These are phyloP conservation scores for Mythimna lalbum DNA, from an alignment of 2,888 invertebrate species.

Conservation along the genomic window DNA sequence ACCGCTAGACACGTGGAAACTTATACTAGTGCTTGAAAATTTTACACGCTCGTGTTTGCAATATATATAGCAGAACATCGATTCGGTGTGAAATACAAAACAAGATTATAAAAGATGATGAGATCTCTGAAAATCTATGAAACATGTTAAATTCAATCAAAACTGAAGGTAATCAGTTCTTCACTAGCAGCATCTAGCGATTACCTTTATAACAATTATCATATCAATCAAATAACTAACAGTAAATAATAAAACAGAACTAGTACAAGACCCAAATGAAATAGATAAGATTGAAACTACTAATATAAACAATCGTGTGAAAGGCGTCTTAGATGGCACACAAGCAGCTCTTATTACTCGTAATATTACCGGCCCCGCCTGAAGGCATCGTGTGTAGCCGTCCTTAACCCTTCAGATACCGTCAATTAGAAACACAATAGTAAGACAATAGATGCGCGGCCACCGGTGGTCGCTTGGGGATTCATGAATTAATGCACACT, in stretches of 20 bases:
- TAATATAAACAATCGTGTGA: slow-evolving; percentile 46
- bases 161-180: too few species aligned
- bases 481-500: slow-evolving; percentile 65
- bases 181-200: too few species aligned
- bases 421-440: too few species aligned
- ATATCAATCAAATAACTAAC: slow-evolving; percentile 12
- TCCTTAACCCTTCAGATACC: too few species aligned
- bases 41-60: slow-evolving; percentile 27
- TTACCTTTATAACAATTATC: neutral
- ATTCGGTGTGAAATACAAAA: slow-evolving; percentile 24
- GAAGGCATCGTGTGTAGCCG: slow-evolving; percentile 64
- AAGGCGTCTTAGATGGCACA: slow-evolving; percentile 35
- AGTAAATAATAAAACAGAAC: slow-evolving; percentile 19
- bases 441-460: too few species aligned
- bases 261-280: slow-evolving; percentile 43
- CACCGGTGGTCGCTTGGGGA: too few species aligned
- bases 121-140: neutral
- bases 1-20: slow-evolving; percentile 47
- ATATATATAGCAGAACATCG: slow-evolving; percentile 17
- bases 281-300: slow-evolving; percentile 37
- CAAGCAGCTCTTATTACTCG: slow-evolving; percentile 54
- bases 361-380: slow-evolving; percentile 54
- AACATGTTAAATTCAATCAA: neutral
- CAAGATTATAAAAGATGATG: slow-evolving; percentile 5
- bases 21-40: slow-evolving; percentile 21